Evolutionary conservation across 2,113 vertebrate genomes (phyloP).

Genomic region (Gobio gobio): DNA sequence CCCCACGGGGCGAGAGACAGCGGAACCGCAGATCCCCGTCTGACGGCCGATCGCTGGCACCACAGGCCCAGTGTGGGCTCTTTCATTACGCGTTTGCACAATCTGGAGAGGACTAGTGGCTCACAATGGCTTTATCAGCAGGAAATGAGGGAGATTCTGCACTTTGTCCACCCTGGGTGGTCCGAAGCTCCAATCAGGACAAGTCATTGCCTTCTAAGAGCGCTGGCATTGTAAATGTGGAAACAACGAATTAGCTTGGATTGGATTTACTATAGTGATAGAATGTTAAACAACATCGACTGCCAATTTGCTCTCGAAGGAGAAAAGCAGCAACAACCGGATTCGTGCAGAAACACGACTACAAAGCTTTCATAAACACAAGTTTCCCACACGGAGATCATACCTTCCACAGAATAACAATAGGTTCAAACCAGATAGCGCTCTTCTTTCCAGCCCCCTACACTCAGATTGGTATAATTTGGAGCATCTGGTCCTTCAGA

Average conservation of each 20-base stretch:
- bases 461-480: slow-evolving; percentile 69
- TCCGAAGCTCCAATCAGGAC: slow-evolving; percentile 18
- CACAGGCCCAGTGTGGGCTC: slow-evolving; percentile 39
- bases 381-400: slow-evolving; percentile 75
- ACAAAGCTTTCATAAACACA: slow-evolving; percentile 54
- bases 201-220: not conserved
- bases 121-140: slow-evolving; percentile 54
- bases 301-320: not conserved
- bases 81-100: slow-evolving; percentile 27
- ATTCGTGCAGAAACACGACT: slow-evolving; percentile 15
- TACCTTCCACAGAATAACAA: slow-evolving; percentile 69
- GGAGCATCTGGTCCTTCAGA: slow-evolving; percentile 70
- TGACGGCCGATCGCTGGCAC: slow-evolving; percentile 2
- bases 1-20: slow-evolving; percentile 10
- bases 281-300: not conserved
- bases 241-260: not conserved
- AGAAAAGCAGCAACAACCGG: not conserved
- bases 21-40: not conserved
- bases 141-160: slow-evolving; percentile 34
- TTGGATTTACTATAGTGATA: not conserved
- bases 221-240: not conserved
- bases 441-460: slow-evolving; percentile 24
- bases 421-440: slow-evolving; percentile 59
- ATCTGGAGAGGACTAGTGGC: slow-evolving; percentile 35
- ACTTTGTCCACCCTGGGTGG: slow-evolving; percentile 55